Evolutionary conservation across 2,797 vertebrate species (phyloP).

Genomic region (Miichthys miiuy): DNA sequence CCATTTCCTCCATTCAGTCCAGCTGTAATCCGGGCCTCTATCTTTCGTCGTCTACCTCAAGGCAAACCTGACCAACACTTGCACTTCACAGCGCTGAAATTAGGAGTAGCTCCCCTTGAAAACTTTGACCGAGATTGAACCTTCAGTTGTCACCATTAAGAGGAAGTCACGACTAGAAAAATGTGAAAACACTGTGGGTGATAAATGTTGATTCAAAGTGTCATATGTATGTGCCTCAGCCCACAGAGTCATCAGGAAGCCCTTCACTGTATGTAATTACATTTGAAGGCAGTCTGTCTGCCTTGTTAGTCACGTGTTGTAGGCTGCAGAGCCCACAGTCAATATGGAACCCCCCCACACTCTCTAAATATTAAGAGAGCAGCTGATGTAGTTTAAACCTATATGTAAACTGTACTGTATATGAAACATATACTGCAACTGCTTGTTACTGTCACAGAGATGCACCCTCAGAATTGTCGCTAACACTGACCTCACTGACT

Average conservation of each 20-base stretch:
- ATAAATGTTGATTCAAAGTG: slow-evolving; percentile 18
- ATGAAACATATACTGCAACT: neutral
- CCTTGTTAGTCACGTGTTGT: slow-evolving; percentile 16
- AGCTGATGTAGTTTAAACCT: neutral
- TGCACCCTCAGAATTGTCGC: neutral
- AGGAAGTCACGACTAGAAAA: neutral
- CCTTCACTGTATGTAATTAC: slow-evolving; percentile 8
- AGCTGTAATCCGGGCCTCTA: slow-evolving; percentile 49
- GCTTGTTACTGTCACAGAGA: neutral
- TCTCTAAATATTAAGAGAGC: neutral
- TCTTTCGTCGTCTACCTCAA: slow-evolving; percentile 5
- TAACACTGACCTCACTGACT: neutral
- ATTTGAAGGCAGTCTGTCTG: slow-evolving; percentile 17
- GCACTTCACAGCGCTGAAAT: neutral
- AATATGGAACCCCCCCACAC: neutral
- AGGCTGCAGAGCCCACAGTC: neutral
- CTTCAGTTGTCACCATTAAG: neutral
- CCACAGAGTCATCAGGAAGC: slow-evolving; percentile 32
- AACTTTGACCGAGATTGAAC: neutral
- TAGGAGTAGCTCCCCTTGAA: neutral
- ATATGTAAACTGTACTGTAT: neutral
- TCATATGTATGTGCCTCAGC: slow-evolving; percentile 16
- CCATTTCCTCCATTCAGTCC: slow-evolving; percentile 48
- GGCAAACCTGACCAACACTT: slow-evolving; percentile 19
- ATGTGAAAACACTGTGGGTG: neutral